phyloP scores from a whole-genome alignment of 2,113 vertebrate genomes.

The Pelecanoides urinatrix region DNA sequence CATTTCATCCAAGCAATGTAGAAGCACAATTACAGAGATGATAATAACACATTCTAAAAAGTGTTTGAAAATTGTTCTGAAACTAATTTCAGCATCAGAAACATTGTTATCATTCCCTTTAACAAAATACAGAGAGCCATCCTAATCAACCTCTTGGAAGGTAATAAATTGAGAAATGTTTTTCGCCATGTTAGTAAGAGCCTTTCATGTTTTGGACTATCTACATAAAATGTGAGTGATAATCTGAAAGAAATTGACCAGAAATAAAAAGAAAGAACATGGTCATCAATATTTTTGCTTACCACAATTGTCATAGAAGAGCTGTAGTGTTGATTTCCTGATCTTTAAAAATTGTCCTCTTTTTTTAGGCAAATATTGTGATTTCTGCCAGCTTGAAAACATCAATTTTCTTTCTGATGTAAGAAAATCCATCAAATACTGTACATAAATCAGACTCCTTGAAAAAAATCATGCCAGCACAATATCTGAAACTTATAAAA shows the following conservation, averaged over 20 bases:
- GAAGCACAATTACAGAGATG: slow-evolving; percentile 8
- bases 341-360: neutral
- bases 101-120: neutral
- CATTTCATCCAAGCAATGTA: neutral
- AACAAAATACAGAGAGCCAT: slow-evolving; percentile 1
- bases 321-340: neutral
- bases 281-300: neutral
- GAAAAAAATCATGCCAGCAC: neutral
- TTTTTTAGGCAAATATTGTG: neutral
- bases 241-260: neutral
- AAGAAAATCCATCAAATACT: neutral
- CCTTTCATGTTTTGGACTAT: neutral
- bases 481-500: neutral
- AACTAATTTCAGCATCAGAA: slow-evolving; percentile 25
- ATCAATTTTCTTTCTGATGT: neutral
- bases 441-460: neutral
- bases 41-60: neutral
- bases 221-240: neutral
- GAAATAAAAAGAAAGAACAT: neutral
- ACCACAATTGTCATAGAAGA: neutral
- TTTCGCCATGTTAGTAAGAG: neutral
- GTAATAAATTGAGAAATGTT: neutral
- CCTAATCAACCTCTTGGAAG: neutral
- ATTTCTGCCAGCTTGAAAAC: neutral
- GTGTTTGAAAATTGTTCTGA: slow-evolving; percentile 15